These are phyloP conservation scores for Ochlodes sylvanus DNA, from an alignment of 2,888 invertebrate species.

Conservation along the genomic window DNA sequence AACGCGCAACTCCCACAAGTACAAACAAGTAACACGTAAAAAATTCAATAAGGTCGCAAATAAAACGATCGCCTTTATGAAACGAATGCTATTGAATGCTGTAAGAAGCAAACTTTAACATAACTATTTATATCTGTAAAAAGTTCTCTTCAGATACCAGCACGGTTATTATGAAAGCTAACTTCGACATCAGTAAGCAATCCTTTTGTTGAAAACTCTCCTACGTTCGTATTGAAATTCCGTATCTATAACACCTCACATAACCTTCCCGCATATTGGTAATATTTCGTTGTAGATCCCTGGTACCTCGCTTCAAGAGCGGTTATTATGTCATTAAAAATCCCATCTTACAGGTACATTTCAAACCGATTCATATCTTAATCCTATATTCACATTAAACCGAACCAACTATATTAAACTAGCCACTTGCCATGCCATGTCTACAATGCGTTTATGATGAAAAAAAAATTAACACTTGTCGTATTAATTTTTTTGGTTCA, in stretches of 20 bases:
- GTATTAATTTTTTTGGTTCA: no score
- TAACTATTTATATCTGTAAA: no score
- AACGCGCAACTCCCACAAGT: neutral
- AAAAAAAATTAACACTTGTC: neutral
- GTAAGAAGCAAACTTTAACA: no score
- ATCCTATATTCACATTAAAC: slow-evolving; percentile 25
- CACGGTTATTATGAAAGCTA: no score
- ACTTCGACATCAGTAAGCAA: no score
- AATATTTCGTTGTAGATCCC: slow-evolving; percentile 25
- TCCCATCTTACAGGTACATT: neutral
- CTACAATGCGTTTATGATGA: slow-evolving; percentile 6
- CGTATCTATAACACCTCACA: neutral
- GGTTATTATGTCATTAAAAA: slow-evolving; percentile 10
- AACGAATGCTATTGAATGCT: no score
- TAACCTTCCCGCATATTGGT: neutral
- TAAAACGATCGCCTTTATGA: no score
- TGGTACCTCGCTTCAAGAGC: slow-evolving; percentile 15
- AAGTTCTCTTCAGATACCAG: no score
- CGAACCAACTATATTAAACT: slow-evolving; percentile 24
- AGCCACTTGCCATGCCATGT: slow-evolving; percentile 2
- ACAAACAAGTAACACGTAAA: no score
- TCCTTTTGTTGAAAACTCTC: no score
- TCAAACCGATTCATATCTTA: slow-evolving; percentile 17
- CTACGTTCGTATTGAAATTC: no score
- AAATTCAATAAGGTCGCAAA: no score